A percentile compares a stretch with the other conserved stretches of the same genome.
Conservation (phyloP, 2,797 vertebrate genomes). For the Falco naumanni region DNA sequence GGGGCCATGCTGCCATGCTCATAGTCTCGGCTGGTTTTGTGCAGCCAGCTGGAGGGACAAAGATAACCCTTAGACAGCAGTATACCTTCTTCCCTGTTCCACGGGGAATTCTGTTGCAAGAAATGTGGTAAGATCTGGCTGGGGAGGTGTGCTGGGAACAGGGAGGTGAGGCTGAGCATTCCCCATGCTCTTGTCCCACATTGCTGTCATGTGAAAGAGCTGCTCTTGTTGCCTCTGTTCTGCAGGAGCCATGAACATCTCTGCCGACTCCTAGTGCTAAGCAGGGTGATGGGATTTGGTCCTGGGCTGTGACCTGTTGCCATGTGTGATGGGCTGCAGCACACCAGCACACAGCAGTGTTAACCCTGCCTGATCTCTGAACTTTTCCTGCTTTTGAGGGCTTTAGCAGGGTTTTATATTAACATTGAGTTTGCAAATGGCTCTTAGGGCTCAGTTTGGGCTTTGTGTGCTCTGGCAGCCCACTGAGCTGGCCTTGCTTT, state of each 20-base stretch:
- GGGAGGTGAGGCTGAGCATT: neutral
- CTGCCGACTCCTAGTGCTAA: neutral
- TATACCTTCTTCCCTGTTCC: neutral
- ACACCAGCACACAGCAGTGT: neutral
- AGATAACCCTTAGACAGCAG: neutral
- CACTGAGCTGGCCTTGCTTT: constrained; percentile 5
- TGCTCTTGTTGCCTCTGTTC: neutral
- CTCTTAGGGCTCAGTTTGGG: neutral
- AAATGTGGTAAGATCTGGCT: neutral
- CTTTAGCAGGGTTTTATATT: neutral
- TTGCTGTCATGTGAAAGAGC: neutral
- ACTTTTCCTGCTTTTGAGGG: neutral
- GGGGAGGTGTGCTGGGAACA: neutral
- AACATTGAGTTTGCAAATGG: neutral
- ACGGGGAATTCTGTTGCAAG: rapidly evolving
- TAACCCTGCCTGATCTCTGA: neutral
- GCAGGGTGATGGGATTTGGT: neutral
- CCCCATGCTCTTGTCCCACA: rapidly evolving
- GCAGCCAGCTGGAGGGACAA: neutral
- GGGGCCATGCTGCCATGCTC: neutral
- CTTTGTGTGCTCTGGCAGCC: constrained; percentile 33
- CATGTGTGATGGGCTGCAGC: neutral
- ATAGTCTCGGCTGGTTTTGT: neutral
- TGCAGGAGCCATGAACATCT: neutral
- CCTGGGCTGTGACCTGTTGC: neutral